Conservation (phyloP, 2,888 invertebrate species). For the Theretra japonica region DNA sequence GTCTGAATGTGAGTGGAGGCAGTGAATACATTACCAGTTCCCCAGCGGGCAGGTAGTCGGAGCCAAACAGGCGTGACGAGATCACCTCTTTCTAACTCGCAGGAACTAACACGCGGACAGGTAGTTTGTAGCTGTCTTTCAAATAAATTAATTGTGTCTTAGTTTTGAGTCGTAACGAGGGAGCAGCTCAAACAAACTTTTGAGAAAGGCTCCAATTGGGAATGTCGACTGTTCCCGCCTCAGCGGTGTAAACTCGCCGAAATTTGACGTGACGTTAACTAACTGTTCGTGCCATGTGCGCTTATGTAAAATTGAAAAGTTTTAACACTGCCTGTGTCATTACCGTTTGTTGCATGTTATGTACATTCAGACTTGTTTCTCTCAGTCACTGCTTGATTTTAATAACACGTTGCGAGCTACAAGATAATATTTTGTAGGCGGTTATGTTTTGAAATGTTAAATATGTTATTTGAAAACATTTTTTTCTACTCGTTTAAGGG, state of each 20-base stretch:
- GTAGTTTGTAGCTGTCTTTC: conserved; percentile 81
- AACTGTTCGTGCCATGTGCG: conserved; percentile 33
- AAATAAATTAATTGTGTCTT: conserved; percentile 82
- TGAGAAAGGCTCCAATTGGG: conserved; percentile 67
- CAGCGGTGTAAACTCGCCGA: conserved; percentile 62
- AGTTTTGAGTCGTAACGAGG: conserved; percentile 75
- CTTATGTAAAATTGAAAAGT: conserved; percentile 51
- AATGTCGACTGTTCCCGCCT: conserved; percentile 54
- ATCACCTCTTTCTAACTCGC: conserved; percentile 74
- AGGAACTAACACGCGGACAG: conserved; percentile 68
- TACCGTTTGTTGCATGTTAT: conserved; percentile 17
- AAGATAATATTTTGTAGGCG: too few species aligned
- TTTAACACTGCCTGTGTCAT: conserved; percentile 40
- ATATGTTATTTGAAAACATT: too few species aligned
- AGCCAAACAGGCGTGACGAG: conserved; percentile 58
- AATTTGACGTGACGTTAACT: conserved; percentile 60
- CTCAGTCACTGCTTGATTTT: background rate
- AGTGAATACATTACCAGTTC: conserved; percentile 79
- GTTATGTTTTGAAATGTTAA: too few species aligned
- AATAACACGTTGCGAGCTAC: background rate
- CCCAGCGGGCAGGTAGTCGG: conserved; percentile 61
- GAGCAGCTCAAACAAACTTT: conserved; percentile 74
- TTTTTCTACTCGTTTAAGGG: too few species aligned
- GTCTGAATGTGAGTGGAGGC: conserved; percentile 70
- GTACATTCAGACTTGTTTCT: background rate